Evolutionary conservation across 2,888 invertebrate species (phyloP).

Genomic region (Pecten maximus): DNA sequence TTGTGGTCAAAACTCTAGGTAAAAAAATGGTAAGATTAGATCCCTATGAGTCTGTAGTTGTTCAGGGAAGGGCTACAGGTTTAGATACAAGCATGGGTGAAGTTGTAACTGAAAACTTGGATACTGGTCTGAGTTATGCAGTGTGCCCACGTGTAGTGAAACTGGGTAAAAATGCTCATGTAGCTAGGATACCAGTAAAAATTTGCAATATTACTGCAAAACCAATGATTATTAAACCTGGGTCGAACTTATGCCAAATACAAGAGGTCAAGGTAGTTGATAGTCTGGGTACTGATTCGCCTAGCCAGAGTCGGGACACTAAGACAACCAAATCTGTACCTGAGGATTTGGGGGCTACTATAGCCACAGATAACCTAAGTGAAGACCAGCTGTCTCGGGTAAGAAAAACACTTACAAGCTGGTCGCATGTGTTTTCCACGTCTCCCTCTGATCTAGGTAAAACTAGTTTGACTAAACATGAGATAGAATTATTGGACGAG

Average conservation of each 20-base stretch:
- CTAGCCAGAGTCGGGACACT: neutral
- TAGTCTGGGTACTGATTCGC: too few relatives aligned
- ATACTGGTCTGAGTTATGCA: neutral
- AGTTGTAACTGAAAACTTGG: conserved; percentile 39
- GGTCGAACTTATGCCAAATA: neutral
- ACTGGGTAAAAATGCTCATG: neutral
- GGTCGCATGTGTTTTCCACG: too few relatives aligned
- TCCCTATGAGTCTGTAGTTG: conserved; percentile 35
- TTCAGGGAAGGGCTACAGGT: conserved; percentile 38
- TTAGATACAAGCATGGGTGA: conserved; percentile 45
- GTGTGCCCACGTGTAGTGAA: conserved; percentile 37
- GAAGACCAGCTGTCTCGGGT: too few relatives aligned
- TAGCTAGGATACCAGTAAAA: neutral
- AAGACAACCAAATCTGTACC: too few relatives aligned
- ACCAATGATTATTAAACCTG: conserved; percentile 14
- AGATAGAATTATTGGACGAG: conserved; percentile 40
- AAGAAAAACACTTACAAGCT: too few relatives aligned
- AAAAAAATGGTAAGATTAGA: conserved; percentile 8
- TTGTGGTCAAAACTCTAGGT: conserved; percentile 13
- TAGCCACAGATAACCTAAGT: neutral
- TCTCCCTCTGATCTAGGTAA: neutral
- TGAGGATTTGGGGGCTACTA: neutral
- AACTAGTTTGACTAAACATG: conserved; percentile 41
- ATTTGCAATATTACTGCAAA: conserved; percentile 43
- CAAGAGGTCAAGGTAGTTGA: conserved; percentile 37